Percentiles rank a stretch among this genome's conserved stretches.
Conservation (phyloP, 2,797 vertebrate genomes). For the Sebastes paucispinis region DNA sequence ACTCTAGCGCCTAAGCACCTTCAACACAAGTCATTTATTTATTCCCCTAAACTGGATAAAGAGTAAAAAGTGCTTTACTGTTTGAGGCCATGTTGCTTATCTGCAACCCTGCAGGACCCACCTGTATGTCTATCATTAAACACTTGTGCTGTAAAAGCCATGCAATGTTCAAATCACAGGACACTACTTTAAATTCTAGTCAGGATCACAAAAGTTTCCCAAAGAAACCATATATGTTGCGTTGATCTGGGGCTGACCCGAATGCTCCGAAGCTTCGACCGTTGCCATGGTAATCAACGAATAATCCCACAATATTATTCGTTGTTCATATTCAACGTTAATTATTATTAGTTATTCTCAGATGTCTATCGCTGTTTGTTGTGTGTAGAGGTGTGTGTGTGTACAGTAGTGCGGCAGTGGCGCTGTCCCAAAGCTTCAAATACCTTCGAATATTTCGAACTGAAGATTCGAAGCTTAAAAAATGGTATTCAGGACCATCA, state of each 20-base stretch:
- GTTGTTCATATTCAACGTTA: too few relatives aligned
- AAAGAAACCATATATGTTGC: not conserved
- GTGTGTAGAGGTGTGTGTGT: too few relatives aligned
- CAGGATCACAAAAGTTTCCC: not conserved
- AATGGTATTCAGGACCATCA: too few relatives aligned
- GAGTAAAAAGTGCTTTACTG: not conserved
- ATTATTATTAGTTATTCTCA: too few relatives aligned
- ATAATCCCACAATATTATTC: too few relatives aligned
- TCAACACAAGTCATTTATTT: not conserved
- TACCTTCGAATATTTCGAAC: too few relatives aligned
- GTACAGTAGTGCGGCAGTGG: too few relatives aligned
- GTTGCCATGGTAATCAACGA: too few relatives aligned
- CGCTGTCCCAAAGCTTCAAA: too few relatives aligned
- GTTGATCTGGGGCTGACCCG: not conserved
- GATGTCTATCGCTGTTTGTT: too few relatives aligned
- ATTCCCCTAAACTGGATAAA: not conserved
- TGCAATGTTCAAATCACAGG: not conserved
- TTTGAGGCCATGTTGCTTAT: not conserved
- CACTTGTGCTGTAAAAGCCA: not conserved
- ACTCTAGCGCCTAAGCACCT: not conserved
- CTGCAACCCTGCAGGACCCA: not conserved
- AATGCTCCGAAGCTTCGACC: too few relatives aligned
- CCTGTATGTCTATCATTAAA: not conserved
- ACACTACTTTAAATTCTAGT: not conserved
- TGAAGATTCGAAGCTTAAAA: too few relatives aligned